phyloP scores from a whole-genome alignment of 2,888 invertebrate species.

The Sipunculus nudus region DNA sequence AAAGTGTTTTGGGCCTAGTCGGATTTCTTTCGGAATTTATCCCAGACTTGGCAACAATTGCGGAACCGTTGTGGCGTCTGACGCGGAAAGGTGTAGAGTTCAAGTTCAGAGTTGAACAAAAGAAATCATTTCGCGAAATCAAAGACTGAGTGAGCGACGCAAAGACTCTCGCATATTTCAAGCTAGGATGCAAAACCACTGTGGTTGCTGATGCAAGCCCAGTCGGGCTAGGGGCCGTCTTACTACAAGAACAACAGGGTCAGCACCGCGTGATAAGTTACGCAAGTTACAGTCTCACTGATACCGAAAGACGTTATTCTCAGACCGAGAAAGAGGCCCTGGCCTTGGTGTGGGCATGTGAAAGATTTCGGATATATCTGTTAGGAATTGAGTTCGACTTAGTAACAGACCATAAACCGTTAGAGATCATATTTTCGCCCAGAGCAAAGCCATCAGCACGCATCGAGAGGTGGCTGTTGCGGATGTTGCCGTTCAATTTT shows the following conservation, averaged over 20 bases:
- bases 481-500: conserved; percentile 33
- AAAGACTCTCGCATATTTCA: conserved; percentile 3
- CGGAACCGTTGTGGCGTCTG: conserved; percentile 4
- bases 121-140: conserved; percentile 2
- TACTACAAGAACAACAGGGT: conserved; percentile 27
- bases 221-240: conserved; percentile 28
- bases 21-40: conserved; percentile 5
- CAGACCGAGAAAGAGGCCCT: conserved; percentile 39
- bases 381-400: conserved; percentile 33
- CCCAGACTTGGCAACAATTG: conserved; percentile 1
- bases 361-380: conserved; percentile 24
- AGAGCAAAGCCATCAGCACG: conserved; percentile 42
- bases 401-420: conserved; percentile 22
- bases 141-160: conserved; percentile 2
- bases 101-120: not conserved
- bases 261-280: conserved; percentile 28
- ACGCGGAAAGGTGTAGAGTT: not conserved
- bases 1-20: conserved; percentile 44
- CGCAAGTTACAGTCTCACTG: conserved; percentile 24
- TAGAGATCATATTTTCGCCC: conserved; percentile 22
- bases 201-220: conserved; percentile 30
- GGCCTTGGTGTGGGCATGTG: conserved; percentile 31
- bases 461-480: conserved; percentile 43
- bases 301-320: conserved; percentile 31
- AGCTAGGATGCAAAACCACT: not conserved